phyloP scores from a whole-genome alignment of 2,113 vertebrate species.

The Mellivora capensis region DNA sequence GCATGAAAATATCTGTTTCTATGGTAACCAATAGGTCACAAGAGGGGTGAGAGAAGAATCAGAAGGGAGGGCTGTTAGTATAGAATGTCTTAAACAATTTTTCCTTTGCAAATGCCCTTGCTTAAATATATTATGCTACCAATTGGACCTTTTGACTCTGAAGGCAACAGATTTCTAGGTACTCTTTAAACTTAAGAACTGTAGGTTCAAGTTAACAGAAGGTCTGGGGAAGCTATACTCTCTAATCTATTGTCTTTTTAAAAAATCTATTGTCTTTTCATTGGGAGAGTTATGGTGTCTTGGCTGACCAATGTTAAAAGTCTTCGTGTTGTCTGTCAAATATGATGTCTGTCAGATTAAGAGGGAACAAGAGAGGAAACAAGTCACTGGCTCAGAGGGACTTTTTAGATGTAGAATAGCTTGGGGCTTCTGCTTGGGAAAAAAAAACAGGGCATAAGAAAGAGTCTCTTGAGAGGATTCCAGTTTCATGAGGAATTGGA shows the following conservation, averaged over 20 bases:
- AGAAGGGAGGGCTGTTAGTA: neutral
- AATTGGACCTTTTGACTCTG: neutral
- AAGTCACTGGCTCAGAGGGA: neutral
- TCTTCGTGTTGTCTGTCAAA: neutral
- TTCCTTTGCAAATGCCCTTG: neutral
- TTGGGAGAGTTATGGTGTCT: neutral
- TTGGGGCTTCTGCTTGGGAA: neutral
- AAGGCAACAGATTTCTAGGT: neutral
- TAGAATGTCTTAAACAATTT: neutral
- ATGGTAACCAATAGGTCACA: constrained; percentile 34
- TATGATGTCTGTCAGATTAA: neutral
- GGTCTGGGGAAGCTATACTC: neutral
- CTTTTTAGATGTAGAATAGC: neutral
- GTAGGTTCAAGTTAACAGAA: neutral
- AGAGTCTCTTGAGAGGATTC: neutral
- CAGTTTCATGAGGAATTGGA: neutral
- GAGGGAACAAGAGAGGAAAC: neutral
- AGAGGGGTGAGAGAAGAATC: neutral
- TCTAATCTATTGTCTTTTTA: neutral
- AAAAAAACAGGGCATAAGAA: neutral
- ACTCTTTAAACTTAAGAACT: neutral
- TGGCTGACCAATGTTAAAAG: neutral
- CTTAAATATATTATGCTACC: neutral
- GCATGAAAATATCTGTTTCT: constrained; percentile 32
- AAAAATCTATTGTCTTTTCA: neutral